These are phyloP conservation scores for Crocallis elinguaria DNA, from an alignment of 2,888 invertebrate genomes.

Conservation along the genomic window DNA sequence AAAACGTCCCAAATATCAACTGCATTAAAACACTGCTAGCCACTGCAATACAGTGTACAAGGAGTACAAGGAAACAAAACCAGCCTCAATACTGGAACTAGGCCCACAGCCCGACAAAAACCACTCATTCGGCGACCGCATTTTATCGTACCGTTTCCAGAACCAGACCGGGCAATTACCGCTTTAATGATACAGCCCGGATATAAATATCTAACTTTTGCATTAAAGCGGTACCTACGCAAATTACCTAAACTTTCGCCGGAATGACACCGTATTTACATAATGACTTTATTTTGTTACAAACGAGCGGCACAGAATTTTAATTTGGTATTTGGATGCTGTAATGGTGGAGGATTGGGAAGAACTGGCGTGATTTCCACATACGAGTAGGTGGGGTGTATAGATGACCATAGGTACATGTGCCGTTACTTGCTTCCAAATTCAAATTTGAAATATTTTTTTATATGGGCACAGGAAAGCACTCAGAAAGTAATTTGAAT, in stretches of 20 bases:
- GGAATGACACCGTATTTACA: conserved; percentile 73
- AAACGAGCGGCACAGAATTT: conserved; percentile 70
- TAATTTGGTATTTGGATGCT: conserved; percentile 48
- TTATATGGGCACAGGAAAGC: too few relatives aligned
- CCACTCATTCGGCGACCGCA: conserved; percentile 27
- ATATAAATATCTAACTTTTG: conserved; percentile 40
- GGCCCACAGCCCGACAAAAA: conserved; percentile 27
- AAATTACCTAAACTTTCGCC: conserved; percentile 76
- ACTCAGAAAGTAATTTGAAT: too few relatives aligned
- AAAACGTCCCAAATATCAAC: too few relatives aligned
- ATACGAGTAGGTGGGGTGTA: too few relatives aligned
- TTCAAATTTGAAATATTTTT: too few relatives aligned
- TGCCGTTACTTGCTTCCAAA: too few relatives aligned
- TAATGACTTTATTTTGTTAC: conserved; percentile 82
- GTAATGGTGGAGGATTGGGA: neutral
- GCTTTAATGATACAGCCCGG: conserved; percentile 33
- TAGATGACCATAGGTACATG: too few relatives aligned
- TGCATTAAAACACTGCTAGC: too few relatives aligned
- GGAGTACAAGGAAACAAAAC: too few relatives aligned
- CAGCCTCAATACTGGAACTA: conserved; percentile 1
- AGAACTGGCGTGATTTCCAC: neutral
- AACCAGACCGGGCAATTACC: conserved; percentile 34
- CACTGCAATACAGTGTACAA: too few relatives aligned
- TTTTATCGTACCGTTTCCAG: conserved; percentile 24
- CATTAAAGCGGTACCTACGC: conserved; percentile 48